A percentile compares a stretch with the other conserved stretches of the same genome.
phyloP scores from a whole-genome alignment of 2,888 invertebrate genomes.

The Agonopterix alstromeriana region DNA sequence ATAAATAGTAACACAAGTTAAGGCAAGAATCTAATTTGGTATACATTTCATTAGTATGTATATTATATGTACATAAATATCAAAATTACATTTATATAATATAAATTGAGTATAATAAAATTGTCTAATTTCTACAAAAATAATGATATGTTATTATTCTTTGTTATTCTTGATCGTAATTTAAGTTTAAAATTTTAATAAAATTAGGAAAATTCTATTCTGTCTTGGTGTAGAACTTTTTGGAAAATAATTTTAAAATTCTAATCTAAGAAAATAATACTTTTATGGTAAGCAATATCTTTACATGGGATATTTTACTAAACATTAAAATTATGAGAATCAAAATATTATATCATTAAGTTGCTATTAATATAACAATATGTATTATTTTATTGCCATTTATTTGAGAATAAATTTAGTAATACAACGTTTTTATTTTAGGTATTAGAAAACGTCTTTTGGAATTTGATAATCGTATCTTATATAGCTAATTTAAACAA shows the following conservation, averaged over 20 bases:
- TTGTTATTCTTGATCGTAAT: conserved; percentile 56
- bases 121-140: conserved; percentile 8
- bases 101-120: not conserved
- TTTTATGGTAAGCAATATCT: conserved; percentile 43
- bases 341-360: not conserved
- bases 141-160: conserved; percentile 68
- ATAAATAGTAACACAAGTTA: not conserved
- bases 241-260: conserved; percentile 7
- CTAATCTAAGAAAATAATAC: conserved; percentile 51
- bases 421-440: no score
- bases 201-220: conserved; percentile 10
- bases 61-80: not conserved
- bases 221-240: no score
- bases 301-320: conserved; percentile 5
- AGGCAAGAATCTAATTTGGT: conserved; percentile 5
- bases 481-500: no score
- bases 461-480: no score
- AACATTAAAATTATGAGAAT: conserved; percentile 6
- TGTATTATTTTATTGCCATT: not conserved
- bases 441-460: no score
- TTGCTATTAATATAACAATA: not conserved
- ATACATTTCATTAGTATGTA: conserved; percentile 7
- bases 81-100: no score
- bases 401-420: not conserved
- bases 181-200: conserved; percentile 3